Conservation (phyloP, 2,113 vertebrate genomes). For the Podocnemis expansa region DNA sequence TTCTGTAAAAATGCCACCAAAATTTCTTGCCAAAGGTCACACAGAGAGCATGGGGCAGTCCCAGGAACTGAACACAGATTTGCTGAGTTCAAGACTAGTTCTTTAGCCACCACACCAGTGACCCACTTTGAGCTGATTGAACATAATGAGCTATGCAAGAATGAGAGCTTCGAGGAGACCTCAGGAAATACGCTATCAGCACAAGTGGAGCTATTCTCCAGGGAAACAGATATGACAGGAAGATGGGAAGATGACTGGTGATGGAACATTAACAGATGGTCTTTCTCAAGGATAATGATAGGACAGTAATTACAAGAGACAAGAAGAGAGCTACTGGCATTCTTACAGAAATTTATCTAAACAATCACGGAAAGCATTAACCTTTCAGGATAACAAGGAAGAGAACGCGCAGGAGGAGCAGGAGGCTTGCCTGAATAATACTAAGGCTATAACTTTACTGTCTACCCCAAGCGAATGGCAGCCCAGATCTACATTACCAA, state of each 20-base stretch:
- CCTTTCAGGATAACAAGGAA: not conserved
- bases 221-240: not conserved
- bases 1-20: not conserved
- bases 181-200: constrained; percentile 6
- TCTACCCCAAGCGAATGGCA: not conserved
- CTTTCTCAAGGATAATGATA: constrained; percentile 50
- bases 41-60: not conserved
- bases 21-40: rapidly evolving
- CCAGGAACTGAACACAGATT: not conserved
- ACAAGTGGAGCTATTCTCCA: not conserved
- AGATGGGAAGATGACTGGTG: constrained; percentile 43
- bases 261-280: constrained; percentile 66
- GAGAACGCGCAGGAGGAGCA: rapidly evolving
- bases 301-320: constrained; percentile 63
- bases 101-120: rapidly evolving
- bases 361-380: not conserved
- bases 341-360: constrained; percentile 20
- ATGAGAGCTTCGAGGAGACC: not conserved
- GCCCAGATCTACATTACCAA: not conserved
- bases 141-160: not conserved
- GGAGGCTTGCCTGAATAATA: not conserved
- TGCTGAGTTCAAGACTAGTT: not conserved
- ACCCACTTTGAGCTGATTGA: not conserved
- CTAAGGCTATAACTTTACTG: not conserved
- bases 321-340: constrained; percentile 55